Evolutionary conservation across 2,113 vertebrate species (phyloP).

Genomic region (Lepidothrix coronata): DNA sequence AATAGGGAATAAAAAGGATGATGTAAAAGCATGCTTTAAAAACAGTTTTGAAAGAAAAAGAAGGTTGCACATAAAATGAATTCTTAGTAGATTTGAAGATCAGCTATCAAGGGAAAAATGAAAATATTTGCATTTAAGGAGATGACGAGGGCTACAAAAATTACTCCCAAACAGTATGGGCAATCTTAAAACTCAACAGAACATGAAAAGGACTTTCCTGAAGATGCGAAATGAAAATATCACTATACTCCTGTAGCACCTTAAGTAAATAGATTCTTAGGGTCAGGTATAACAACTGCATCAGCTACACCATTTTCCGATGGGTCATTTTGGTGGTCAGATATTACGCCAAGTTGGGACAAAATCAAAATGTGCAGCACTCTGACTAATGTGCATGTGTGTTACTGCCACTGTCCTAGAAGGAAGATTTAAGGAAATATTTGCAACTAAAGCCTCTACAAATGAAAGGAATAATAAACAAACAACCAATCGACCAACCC

Average conservation of each 20-base stretch:
- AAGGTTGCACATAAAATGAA: neutral
- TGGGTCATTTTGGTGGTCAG: neutral
- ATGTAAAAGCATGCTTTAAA: neutral
- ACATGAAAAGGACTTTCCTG: neutral
- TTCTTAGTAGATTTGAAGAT: neutral
- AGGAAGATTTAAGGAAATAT: neutral
- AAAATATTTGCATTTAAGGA: slow-evolving; percentile 38
- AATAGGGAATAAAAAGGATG: neutral
- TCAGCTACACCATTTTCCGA: neutral
- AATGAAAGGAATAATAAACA: neutral
- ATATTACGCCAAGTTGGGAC: neutral
- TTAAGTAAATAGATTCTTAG: neutral
- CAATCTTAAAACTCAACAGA: neutral
- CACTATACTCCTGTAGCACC: neutral
- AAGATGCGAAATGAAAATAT: neutral
- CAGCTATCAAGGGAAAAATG: neutral
- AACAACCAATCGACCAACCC: too few relatives aligned
- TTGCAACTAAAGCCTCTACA: neutral
- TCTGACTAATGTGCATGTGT: neutral
- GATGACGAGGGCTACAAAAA: neutral
- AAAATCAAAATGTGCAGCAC: neutral
- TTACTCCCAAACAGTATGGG: neutral
- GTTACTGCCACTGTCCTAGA: neutral
- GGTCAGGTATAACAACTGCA: neutral
- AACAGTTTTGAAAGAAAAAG: neutral